These are phyloP conservation scores for Anthopleura sola DNA, from an alignment of 64 coral and sea anemone species.

Conservation along the genomic window DNA sequence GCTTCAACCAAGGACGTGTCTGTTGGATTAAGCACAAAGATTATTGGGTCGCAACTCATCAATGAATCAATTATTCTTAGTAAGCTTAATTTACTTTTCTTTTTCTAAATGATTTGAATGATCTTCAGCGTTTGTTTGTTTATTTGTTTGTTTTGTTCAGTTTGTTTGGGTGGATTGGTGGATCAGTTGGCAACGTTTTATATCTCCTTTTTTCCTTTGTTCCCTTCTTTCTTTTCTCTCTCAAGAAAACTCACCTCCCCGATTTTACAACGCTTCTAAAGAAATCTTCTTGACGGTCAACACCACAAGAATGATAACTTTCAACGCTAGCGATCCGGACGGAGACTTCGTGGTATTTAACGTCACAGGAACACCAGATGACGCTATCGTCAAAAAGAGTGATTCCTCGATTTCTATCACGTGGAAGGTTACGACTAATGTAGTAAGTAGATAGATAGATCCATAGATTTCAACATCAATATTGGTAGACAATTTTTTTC, in stretches of 20 bases:
- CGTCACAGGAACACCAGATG: background rate
- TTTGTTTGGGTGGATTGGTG: background rate
- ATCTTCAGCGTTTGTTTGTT: background rate
- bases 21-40: conserved; percentile 37
- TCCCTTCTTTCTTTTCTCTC: background rate
- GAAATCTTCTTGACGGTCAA: conserved; percentile 4
- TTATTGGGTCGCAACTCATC: conserved; percentile 6
- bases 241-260: background rate
- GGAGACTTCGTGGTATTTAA: background rate
- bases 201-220: background rate
- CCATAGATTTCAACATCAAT: background rate
- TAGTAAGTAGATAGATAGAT: background rate
- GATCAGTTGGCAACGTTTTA: background rate
- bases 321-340: background rate
- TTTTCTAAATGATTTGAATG: background rate
- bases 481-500: background rate
- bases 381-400: background rate
- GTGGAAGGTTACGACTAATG: background rate
- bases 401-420: background rate
- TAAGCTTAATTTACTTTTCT: conserved; percentile 10
- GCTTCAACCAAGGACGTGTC: conserved; percentile 41
- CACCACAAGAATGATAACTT: background rate
- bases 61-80: conserved; percentile 31
- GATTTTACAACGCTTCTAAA: background rate
- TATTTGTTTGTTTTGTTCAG: background rate